Percentiles rank a stretch among this genome's conserved stretches.
These are phyloP conservation scores for Noctilio leporinus DNA, from an alignment of 2,113 vertebrate species.

Conservation along the genomic window DNA sequence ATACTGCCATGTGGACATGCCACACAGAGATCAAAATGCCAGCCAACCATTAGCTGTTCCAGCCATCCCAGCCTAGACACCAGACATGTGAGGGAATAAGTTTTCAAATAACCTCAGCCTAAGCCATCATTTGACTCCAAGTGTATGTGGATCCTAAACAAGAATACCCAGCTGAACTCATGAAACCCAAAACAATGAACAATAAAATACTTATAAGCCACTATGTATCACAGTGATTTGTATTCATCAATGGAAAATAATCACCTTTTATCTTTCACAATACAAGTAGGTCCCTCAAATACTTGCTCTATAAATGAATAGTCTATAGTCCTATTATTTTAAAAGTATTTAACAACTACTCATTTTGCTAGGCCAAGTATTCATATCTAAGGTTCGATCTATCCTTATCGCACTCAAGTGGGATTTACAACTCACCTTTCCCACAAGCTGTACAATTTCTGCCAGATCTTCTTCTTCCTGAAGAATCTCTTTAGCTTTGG, in stretches of 20 bases:
- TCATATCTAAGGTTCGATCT: background rate
- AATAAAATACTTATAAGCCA: background rate
- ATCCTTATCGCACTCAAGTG: background rate
- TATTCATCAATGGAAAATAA: background rate
- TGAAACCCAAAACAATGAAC: background rate
- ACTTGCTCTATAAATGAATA: background rate
- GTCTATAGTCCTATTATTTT: background rate
- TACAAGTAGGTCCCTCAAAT: background rate
- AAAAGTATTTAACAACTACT: background rate
- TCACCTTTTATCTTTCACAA: background rate
- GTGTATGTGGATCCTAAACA: background rate
- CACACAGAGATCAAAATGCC: background rate
- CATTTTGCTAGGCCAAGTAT: background rate
- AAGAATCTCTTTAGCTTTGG: conserved; percentile 96
- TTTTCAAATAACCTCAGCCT: background rate
- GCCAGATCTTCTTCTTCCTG: conserved; percentile 98
- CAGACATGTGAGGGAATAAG: background rate
- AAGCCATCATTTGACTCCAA: background rate
- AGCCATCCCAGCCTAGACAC: background rate
- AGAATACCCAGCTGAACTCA: background rate
- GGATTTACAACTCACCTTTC: conserved; percentile 83
- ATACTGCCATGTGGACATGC: background rate
- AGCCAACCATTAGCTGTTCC: background rate
- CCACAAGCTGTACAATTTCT: conserved; percentile 98
- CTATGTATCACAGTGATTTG: background rate